These are phyloP conservation scores for Actinia equina DNA, from an alignment of 64 coral and sea anemone genomes.

Conservation along the genomic window DNA sequence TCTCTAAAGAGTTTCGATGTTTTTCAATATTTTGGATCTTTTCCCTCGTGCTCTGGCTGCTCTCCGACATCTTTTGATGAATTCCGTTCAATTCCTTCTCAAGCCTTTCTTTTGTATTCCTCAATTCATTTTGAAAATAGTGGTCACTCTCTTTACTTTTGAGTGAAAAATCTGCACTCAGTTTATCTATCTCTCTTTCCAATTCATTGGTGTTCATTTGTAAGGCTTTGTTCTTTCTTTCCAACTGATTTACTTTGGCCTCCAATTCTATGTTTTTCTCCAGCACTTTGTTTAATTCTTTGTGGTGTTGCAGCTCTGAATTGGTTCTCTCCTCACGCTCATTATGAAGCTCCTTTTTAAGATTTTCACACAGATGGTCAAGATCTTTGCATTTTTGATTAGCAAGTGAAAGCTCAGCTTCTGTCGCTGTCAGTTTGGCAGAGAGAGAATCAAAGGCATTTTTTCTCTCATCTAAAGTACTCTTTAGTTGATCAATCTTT, in stretches of 20 bases:
- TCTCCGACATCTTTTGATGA: slow-evolving; percentile 62
- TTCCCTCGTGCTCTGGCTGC: slow-evolving; percentile 46
- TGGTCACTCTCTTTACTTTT: slow-evolving; percentile 70
- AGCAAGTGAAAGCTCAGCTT: slow-evolving; percentile 52
- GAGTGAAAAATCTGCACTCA: slow-evolving; percentile 59
- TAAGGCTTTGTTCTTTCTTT: slow-evolving; percentile 70
- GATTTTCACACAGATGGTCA: slow-evolving; percentile 41
- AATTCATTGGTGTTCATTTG: slow-evolving; percentile 59
- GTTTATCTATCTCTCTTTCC: slow-evolving; percentile 59
- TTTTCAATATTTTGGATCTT: slow-evolving; percentile 69
- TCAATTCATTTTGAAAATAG: slow-evolving; percentile 73
- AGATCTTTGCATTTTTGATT: slow-evolving; percentile 52
- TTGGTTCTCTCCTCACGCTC: slow-evolving; percentile 51
- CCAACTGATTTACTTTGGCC: slow-evolving; percentile 48
- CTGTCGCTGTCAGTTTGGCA: slow-evolving; percentile 72
- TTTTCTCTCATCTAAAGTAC: slow-evolving; percentile 86
- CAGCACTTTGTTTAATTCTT: slow-evolving; percentile 49
- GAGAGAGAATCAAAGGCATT: slow-evolving; percentile 72
- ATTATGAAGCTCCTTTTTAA: slow-evolving; percentile 66
- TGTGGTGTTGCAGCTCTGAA: slow-evolving; percentile 57
- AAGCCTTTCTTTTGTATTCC: slow-evolving; percentile 49
- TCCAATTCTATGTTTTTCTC: slow-evolving; percentile 82
- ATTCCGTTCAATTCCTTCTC: slow-evolving; percentile 65
- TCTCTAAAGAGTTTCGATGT: slow-evolving; percentile 59
- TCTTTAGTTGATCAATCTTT: slow-evolving; percentile 82